phyloP scores from a whole-genome alignment of 2,797 vertebrate species.

The Botia almorhae region DNA sequence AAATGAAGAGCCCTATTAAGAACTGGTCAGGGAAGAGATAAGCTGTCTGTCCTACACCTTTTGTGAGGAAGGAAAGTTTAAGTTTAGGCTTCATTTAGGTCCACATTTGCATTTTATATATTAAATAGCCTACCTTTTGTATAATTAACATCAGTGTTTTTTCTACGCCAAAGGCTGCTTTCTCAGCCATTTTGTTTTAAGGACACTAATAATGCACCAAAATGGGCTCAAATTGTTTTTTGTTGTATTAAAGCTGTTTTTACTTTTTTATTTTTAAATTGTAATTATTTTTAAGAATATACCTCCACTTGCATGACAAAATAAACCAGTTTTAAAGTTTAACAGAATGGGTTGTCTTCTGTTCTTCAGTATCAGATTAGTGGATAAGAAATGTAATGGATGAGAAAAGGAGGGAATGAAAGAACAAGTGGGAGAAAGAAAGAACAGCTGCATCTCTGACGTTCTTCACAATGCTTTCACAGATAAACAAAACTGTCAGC shows the following conservation, averaged over 20 bases:
- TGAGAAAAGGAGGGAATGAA: not conserved
- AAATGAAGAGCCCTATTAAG: constrained; percentile 29
- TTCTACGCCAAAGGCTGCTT: not conserved
- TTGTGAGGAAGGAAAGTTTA: not conserved
- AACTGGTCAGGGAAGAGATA: not conserved
- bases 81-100: constrained; percentile 34
- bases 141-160: constrained; percentile 20
- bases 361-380: not conserved
- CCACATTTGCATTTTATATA: constrained; percentile 39
- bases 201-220: constrained; percentile 13
- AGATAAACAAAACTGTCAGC: constrained; percentile 32
- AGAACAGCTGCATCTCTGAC: not conserved
- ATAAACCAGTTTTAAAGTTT: constrained; percentile 44
- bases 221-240: not conserved
- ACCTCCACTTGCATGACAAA: constrained; percentile 47
- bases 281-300: constrained; percentile 26
- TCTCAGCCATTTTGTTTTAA: constrained; percentile 10
- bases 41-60: not conserved
- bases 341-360: not conserved
- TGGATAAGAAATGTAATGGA: not conserved
- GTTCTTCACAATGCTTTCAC: constrained; percentile 15
- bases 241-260: constrained; percentile 24
- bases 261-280: constrained; percentile 20
- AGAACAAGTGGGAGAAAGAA: not conserved
- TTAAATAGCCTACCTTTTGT: constrained; percentile 36